A percentile compares a stretch with the other conserved stretches of the same genome.
Conservation (phyloP, 2,888 invertebrate species). For the Atethmia centrago region DNA sequence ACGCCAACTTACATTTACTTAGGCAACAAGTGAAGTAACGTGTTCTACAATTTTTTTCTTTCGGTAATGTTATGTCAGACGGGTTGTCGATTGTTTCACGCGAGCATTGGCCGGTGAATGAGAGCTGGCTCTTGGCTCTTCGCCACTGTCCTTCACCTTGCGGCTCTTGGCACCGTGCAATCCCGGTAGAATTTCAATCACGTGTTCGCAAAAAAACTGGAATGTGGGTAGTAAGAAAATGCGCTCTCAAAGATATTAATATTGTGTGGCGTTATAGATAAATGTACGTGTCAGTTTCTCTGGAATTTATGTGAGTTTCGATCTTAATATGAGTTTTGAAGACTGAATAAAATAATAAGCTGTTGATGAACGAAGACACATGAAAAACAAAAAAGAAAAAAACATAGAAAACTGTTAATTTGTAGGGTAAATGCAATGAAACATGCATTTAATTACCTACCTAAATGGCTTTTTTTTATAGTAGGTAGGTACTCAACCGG, state of each 20-base stretch:
- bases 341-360: background rate
- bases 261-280: slow-evolving; percentile 20
- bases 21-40: background rate
- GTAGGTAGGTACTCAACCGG: no score
- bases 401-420: no score
- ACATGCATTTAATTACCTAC: no score
- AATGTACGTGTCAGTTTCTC: slow-evolving; percentile 27
- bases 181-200: slow-evolving; percentile 38
- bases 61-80: slow-evolving; percentile 32
- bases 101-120: slow-evolving; percentile 35
- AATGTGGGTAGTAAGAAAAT: slow-evolving; percentile 55
- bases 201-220: slow-evolving; percentile 45
- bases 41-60: background rate
- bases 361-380: background rate
- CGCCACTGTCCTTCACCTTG: slow-evolving; percentile 66
- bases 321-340: slow-evolving; percentile 4
- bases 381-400: no score
- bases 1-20: background rate
- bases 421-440: no score
- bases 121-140: slow-evolving; percentile 61
- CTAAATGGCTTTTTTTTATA: no score
- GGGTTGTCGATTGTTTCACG: slow-evolving; percentile 64
- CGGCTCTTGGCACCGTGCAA: slow-evolving; percentile 49
- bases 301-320: background rate
- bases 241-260: slow-evolving; percentile 31